Base-by-base conservation (phyloP, 1,140 invertebrate species). In the Tetraneura akinire region DNA sequence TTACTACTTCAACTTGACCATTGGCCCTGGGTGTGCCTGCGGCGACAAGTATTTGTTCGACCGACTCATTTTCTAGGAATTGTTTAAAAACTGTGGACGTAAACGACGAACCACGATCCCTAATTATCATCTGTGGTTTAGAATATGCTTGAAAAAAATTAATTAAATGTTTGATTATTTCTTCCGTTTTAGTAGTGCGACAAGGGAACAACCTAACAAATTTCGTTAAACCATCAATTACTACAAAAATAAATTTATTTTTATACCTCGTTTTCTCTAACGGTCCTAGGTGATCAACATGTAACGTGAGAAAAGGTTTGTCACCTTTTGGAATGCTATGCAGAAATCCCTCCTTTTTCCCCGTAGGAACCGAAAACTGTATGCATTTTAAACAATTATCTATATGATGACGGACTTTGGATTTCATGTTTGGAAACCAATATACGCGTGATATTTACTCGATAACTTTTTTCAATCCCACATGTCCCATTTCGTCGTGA, bases 261-360 rank as follows among this genome's bases (percentile, higher is more conserved):
- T 60, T 60, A 62, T 47, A 13, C 29, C 23, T 64, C 4, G 60
- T 62, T 45, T 62, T 64, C 23, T 21, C 53, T 5, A 80, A 49
- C 2, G 57, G 45, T 9, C 76, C 76, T 37, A 62, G 18, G 42
- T 80, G 57, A 45, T 80, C 76, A 45, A 80, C 5, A n/a, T 80
- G 55, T 42, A 80, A 47, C 10, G 21, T 64, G 9, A 42, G 5
- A 37, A 80, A 64, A 18, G 60, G 76, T 49, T 64, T 45, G 13
- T 80, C 45, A n/a, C 60, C 76, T 42, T 80, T 80, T 14, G 53
- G 32, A 6, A 62, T 47, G 9, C 37, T 55, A 5, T 64, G 23
- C 0, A 80, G 18, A 21, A 64, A 62, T 45, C 76, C 57, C 26
- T 62, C 60, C 6, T 23, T 29, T 64, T n/a, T 60, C 0, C 76